These are phyloP conservation scores for Nephotettix cincticeps DNA, from an alignment of 1,140 invertebrate species.

Conservation along the genomic window DNA sequence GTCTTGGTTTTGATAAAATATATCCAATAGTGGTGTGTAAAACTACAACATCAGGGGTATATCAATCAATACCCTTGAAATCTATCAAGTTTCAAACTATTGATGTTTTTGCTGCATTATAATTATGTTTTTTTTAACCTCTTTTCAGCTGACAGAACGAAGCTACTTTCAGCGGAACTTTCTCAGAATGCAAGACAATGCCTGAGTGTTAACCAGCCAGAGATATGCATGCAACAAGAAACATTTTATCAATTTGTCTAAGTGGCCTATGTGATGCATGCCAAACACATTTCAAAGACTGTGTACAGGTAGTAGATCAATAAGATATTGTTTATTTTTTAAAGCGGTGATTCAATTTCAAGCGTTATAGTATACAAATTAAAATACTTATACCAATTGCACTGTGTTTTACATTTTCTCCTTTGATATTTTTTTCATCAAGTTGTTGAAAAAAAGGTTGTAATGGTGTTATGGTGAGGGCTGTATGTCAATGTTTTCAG, in stretches of 20 bases:
- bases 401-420: not conserved
- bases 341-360: slow-evolving; percentile 15
- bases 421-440: no score
- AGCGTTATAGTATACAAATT: slow-evolving; percentile 15
- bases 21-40: no score
- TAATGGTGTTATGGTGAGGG: no score
- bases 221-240: not conserved
- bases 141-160: not conserved
- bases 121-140: no score
- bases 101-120: no score
- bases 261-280: not conserved
- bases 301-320: slow-evolving; percentile 2
- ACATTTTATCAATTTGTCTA: not conserved
- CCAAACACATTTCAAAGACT: slow-evolving; percentile 1
- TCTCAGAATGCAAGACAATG: not conserved
- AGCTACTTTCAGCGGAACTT: not conserved
- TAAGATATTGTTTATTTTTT: slow-evolving; percentile 18
- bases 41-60: no score
- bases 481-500: no score
- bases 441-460: no score
- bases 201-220: not conserved
- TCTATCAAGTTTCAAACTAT: no score
- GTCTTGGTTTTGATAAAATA: no score
- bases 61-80: no score
- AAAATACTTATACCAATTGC: not conserved